Percentiles rank a stretch among this genome's conserved stretches.
Evolutionary conservation across 35 echinoderm and acorn worm genomes (phyloP).

Genomic region (Diadema setosum): DNA sequence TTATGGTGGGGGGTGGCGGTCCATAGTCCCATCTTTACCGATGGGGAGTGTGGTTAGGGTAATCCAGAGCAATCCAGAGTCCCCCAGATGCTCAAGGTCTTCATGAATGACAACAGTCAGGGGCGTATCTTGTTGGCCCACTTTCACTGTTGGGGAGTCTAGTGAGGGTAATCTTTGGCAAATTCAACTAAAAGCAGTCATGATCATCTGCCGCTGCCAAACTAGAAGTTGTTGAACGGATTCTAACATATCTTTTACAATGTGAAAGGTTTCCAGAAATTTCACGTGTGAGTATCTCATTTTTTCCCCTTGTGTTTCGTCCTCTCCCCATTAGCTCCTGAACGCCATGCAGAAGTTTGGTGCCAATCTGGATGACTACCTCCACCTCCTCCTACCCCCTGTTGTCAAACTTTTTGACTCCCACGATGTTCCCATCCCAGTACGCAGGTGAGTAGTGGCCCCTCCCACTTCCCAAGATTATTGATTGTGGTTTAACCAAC

Average conservation of each 20-base stretch:
- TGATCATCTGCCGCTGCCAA: no score
- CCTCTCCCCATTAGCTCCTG: constrained; percentile 35
- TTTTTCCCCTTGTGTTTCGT: background rate
- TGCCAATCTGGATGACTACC: constrained; percentile 96
- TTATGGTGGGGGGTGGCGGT: no score
- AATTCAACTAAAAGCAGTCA: no score
- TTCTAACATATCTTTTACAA: background rate
- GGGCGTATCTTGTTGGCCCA: no score
- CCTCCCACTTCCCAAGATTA: no score
- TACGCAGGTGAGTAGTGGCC: constrained; percentile 91
- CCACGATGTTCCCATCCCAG: constrained; percentile 68
- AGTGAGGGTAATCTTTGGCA: no score
- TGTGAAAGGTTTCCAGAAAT: background rate
- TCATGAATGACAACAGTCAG: constrained; percentile 76
- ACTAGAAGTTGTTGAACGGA: no score
- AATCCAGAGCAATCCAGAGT: constrained; percentile 61
- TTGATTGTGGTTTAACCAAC: no score
- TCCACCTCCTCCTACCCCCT: constrained; percentile 86
- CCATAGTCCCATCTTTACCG: no score
- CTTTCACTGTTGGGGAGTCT: no score
- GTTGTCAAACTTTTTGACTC: constrained; percentile 98
- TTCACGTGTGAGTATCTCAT: no score
- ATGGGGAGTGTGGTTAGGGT: constrained; percentile 39
- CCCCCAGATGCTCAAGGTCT: constrained; percentile 85
- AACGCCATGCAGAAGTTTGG: constrained; percentile 96